Evolutionary conservation across 2,888 invertebrate species (phyloP).

Genomic region (Drosophila monieri): DNA sequence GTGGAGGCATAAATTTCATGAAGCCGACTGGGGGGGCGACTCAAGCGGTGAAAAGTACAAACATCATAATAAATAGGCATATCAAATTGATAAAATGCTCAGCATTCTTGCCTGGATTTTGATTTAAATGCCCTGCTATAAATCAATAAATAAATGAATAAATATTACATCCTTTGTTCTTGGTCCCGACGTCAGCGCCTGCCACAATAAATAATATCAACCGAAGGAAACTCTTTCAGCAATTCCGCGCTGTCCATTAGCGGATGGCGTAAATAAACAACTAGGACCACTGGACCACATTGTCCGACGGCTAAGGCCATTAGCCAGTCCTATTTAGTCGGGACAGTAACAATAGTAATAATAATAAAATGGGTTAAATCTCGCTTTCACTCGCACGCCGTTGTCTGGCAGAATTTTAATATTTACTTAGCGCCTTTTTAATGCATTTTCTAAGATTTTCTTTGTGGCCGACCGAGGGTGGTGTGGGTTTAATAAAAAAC

Average conservation of each 20-base stretch:
- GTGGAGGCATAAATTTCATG: constrained; percentile 59
- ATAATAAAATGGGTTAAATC: constrained; percentile 66
- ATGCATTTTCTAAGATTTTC: constrained; percentile 67
- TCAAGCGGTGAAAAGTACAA: constrained; percentile 47
- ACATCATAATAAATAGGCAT: constrained; percentile 73
- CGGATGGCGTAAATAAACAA: constrained; percentile 64
- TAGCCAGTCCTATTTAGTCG: constrained; percentile 69
- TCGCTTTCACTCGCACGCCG: constrained; percentile 25
- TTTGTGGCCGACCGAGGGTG: constrained; percentile 17
- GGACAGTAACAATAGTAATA: constrained; percentile 56
- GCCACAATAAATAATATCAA: constrained; percentile 63
- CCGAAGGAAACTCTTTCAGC: constrained; percentile 50
- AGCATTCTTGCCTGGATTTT: constrained; percentile 64
- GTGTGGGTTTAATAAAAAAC: constrained; percentile 59
- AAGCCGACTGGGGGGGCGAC: constrained; percentile 3
- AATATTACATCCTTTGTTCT: constrained; percentile 60
- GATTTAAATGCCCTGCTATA: constrained; percentile 68
- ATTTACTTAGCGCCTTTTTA: constrained; percentile 70
- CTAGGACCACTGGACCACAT: constrained; percentile 32
- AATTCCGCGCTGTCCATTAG: constrained; percentile 67
- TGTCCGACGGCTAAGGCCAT: constrained; percentile 53
- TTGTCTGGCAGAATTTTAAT: constrained; percentile 66
- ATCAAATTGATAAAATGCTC: constrained; percentile 75
- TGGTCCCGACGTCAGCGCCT: constrained; percentile 27
- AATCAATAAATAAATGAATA: constrained; percentile 73